phyloP scores from a whole-genome alignment of 1,140 invertebrate genomes.

The Drosophila baimaii region DNA sequence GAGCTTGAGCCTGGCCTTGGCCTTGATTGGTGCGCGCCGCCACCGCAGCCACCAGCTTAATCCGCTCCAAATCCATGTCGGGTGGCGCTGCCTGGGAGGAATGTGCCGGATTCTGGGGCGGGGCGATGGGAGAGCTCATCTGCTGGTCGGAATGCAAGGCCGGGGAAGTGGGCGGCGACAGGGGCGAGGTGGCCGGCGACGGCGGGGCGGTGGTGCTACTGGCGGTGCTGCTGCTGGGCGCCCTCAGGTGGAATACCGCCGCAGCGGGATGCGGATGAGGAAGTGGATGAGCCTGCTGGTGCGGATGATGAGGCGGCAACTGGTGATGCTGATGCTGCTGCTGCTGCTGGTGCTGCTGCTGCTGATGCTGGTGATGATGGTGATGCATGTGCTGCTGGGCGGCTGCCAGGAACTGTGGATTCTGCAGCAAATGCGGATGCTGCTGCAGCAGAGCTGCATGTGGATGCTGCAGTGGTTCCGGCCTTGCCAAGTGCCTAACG shows the following conservation, averaged over 20 bases:
- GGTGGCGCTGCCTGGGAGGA: slow-evolving; percentile 39
- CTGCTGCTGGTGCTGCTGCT: slow-evolving; percentile 57
- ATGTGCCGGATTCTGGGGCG: slow-evolving; percentile 49
- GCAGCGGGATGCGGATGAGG: slow-evolving; percentile 38
- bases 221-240: slow-evolving; percentile 37
- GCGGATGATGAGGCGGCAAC: slow-evolving; percentile 48
- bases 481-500: slow-evolving; percentile 69
- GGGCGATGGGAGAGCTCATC: slow-evolving; percentile 45
- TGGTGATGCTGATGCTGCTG: slow-evolving; percentile 49
- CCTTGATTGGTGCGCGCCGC: slow-evolving; percentile 58
- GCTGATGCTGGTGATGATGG: slow-evolving; percentile 61
- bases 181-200: slow-evolving; percentile 77
- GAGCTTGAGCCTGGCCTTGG: slow-evolving; percentile 24
- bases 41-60: slow-evolving; percentile 80
- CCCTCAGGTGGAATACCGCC: slow-evolving; percentile 67
- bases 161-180: slow-evolving; percentile 78
- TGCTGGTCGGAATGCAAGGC: slow-evolving; percentile 59
- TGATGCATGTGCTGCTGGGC: slow-evolving; percentile 76
- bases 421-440: slow-evolving; percentile 78
- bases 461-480: slow-evolving; percentile 79
- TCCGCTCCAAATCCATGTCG: slow-evolving; percentile 82
- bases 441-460: slow-evolving; percentile 78
- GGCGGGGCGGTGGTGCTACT: slow-evolving; percentile 56
- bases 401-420: slow-evolving; percentile 78
- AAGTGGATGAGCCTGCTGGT: slow-evolving; percentile 34